Evolutionary conservation across 2,888 invertebrate species (phyloP).

Genomic region (Drosophila cognata): DNA sequence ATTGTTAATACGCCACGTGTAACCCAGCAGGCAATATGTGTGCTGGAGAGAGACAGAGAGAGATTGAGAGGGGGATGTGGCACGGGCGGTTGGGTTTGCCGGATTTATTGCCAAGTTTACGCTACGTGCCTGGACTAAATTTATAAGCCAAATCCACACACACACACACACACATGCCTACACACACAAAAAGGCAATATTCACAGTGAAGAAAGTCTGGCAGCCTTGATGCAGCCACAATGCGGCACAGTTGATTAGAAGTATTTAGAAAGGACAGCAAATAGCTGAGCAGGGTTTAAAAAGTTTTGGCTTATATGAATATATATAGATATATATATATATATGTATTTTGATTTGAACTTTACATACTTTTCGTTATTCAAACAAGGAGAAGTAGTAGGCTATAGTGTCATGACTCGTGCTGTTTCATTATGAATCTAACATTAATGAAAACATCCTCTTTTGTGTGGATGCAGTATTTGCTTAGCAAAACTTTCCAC

Average conservation of each 20-base stretch:
- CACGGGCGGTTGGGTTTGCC: constrained; percentile 51
- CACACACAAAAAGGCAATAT: constrained; percentile 31
- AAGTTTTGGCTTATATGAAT: background rate
- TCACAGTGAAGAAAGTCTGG: constrained; percentile 23
- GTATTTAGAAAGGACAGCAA: background rate
- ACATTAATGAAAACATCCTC: constrained; percentile 16
- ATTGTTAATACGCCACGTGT: constrained; percentile 77
- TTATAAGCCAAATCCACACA: constrained; percentile 71
- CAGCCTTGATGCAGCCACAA: constrained; percentile 35
- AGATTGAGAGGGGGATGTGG: constrained; percentile 8
- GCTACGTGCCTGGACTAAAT: constrained; percentile 85
- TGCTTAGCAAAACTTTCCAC: background rate
- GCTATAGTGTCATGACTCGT: background rate
- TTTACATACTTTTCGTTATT: background rate
- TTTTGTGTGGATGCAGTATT: constrained; percentile 4
- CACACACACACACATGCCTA: constrained; percentile 19
- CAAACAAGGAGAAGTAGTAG: rapidly evolving
- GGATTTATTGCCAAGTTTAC: constrained; percentile 81
- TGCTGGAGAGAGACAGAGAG: constrained; percentile 2
- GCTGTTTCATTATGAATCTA: background rate
- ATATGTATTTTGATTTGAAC: background rate
- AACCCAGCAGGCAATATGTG: constrained; percentile 38
- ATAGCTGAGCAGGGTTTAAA: background rate
- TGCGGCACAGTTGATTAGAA: constrained; percentile 51
- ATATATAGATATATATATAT: background rate